Percentiles rank a stretch among this genome's conserved stretches.
Conservation (phyloP, 2,113 vertebrate genomes). For the Etheostoma cragini region DNA sequence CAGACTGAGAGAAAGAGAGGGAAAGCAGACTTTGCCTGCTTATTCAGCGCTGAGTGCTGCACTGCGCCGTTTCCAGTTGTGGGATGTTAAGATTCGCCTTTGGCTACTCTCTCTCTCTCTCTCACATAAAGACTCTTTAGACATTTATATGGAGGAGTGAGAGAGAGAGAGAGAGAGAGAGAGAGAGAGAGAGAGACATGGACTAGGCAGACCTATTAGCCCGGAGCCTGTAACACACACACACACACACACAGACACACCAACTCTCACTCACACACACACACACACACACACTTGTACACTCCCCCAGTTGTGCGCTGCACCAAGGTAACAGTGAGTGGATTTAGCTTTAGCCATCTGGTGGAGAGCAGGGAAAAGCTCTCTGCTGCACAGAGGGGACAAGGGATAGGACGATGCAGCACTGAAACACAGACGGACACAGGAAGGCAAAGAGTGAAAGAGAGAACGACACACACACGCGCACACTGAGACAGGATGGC, state of each 20-base stretch:
- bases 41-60: conserved; percentile 75
- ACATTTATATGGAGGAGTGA: conserved; percentile 68
- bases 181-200: conserved; percentile 49
- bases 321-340: conserved; percentile 70
- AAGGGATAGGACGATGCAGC: conserved; percentile 67
- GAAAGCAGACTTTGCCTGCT: conserved; percentile 75
- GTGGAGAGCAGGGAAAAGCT: conserved; percentile 57
- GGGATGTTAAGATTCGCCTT: conserved; percentile 70
- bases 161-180: conserved; percentile 37
- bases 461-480: conserved; percentile 24
- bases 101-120: conserved; percentile 23
- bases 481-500: conserved; percentile 78
- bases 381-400: conserved; percentile 47
- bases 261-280: conserved; percentile 21
- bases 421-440: conserved; percentile 48
- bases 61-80: conserved; percentile 74
- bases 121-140: conserved; percentile 66
- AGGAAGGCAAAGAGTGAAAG: conserved; percentile 42
- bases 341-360: conserved; percentile 71
- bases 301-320: conserved; percentile 55
- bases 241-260: conserved; percentile 28
- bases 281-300: conserved; percentile 49
- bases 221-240: conserved; percentile 59
- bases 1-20: conserved; percentile 50
- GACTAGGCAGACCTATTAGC: conserved; percentile 60